Percentiles rank a stretch among this genome's conserved stretches.
Conservation (phyloP, 2,113 vertebrate species). For the Myrmecobius fasciatus region DNA sequence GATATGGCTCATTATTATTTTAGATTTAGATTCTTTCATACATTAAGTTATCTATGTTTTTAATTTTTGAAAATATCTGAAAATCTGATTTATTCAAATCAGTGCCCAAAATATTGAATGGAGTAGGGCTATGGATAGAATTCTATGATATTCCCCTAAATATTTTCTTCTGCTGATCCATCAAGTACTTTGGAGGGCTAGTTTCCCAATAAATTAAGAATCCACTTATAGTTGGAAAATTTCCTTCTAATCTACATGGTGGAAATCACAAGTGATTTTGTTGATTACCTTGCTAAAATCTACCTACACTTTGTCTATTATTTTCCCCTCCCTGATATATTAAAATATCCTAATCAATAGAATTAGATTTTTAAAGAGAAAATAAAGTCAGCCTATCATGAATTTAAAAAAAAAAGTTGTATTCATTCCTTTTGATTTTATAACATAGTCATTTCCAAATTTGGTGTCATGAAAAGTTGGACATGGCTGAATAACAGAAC, state of each 20-base stretch:
- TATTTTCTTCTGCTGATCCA: background rate
- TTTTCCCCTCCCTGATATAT: background rate
- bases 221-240: background rate
- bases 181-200: background rate
- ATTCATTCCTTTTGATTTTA: background rate
- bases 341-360: background rate
- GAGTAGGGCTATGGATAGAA: background rate
- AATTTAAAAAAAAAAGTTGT: background rate
- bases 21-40: background rate
- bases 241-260: background rate
- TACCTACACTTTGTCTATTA: background rate
- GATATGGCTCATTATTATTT: background rate
- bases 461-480: background rate
- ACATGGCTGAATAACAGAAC: background rate
- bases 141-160: background rate
- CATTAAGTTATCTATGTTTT: background rate
- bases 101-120: background rate
- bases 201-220: background rate
- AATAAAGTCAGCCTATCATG: background rate
- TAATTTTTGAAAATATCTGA: background rate
- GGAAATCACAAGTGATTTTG: background rate
- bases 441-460: background rate
- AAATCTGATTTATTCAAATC: background rate
- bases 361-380: background rate
- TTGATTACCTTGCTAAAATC: background rate